These are phyloP conservation scores for Heliconius eleuchia DNA, from an alignment of 1,140 invertebrate species.

Conservation along the genomic window DNA sequence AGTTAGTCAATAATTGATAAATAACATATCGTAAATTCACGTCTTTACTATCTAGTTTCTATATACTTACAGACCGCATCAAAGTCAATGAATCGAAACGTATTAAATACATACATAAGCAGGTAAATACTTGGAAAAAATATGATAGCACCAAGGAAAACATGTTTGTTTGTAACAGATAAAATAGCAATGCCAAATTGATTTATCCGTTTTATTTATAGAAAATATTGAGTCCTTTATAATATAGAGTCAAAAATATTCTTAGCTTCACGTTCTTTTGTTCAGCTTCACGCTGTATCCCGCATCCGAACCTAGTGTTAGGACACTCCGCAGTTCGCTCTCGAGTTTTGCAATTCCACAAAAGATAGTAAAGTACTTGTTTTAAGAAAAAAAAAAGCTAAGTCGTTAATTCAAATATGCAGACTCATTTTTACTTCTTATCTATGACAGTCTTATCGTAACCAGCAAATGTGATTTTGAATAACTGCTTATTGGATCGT, in stretches of 20 bases:
- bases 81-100: constrained; percentile 9
- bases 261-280: neutral
- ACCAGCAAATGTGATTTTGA: neutral
- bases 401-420: too few species aligned
- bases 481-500: neutral
- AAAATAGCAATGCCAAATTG: neutral
- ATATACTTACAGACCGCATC: neutral
- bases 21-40: neutral
- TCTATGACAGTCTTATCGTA: neutral
- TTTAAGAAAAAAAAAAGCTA: too few species aligned
- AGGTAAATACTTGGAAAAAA: constrained; percentile 3
- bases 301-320: too few species aligned
- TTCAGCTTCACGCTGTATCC: too few species aligned
- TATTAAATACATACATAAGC: neutral
- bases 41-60: constrained; percentile 2
- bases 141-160: neutral
- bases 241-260: neutral
- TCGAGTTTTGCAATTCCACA: too few species aligned
- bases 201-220: neutral
- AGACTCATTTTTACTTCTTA: neutral
- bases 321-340: too few species aligned
- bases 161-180: constrained; percentile 6
- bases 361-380: too few species aligned
- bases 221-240: neutral
- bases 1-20: neutral